Evolutionary conservation across 35 echinoderm and acorn worm species (phyloP), one percentile per base, ranked within the genome.

Genomic region (Heliocidaris tuberculata): DNA sequence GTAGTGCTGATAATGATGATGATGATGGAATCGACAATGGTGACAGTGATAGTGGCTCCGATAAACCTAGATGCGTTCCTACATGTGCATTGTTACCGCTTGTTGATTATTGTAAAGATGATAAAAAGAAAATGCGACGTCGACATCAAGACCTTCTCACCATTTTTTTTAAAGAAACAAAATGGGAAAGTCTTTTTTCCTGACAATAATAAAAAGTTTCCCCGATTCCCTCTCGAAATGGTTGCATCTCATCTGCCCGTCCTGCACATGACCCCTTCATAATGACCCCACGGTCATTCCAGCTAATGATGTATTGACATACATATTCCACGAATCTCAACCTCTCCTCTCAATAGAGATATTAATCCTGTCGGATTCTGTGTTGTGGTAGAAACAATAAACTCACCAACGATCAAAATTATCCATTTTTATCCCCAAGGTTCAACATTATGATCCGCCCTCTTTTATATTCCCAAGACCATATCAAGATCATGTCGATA

Each of bases 361-460:
- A 89, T 89, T 89, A 89, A 89, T 89, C 87, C 87, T 21, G 29
- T 89, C 87, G 87, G 87, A 89, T 15, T 30, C 29, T 89, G 87
- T 89, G 87, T 89, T 89, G 87, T 89, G 87, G 87, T 48, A 89
- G 47, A 48, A 89, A 89, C 87, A 89, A 89, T 89, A 89, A 78
- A 47, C 87, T 48, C 87, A 89, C 31, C 87, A 89, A 89, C 87
- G 16, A 47, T 47, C 47, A 42, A 42, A 42, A 42, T 42, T 42
- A 42, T 42, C 35, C 29, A 89, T 89, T 31, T 31, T 47, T 89
- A 47, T 89, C 47, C 47, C 87, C 31, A 32, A 89, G 32, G 29
- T 15, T 89, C 47, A 32, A 89, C 65, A 78, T 78, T 78, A 21
- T 78, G 65, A 78, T 78, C 65, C 17, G 65, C 65, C 65, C 65